Evolutionary conservation across 2,888 invertebrate genomes (phyloP), one percentile per base, ranked within the genome.

Genomic region (Cataglyphis livida): DNA sequence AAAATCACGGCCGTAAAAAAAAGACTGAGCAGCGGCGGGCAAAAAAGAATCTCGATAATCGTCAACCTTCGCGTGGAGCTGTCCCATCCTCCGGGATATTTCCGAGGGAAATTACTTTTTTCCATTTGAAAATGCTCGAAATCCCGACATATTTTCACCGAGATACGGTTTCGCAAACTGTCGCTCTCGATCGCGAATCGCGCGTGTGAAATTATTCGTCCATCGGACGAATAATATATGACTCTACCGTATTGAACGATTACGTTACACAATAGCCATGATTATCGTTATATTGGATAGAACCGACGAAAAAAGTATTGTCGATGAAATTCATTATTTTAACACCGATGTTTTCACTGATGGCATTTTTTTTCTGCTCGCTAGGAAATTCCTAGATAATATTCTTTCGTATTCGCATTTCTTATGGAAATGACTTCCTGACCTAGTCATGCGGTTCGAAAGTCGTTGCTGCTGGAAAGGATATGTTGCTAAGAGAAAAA

Each of bases 171-270:
- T 81, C 71, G 75, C 38, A 44, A 79, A 35, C 85, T 85, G 88
- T 90, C 89, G 64, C 85, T 85, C 85, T 90, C 88, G 85, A 91
- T 91, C 82, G 84, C 84, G 78, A 84, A 28, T 61, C 85, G 87
- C 74, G 76, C 85, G 86, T 84, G 90, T 91, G 85, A 92, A 92
- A 92, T 92, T 91, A 85, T 84, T 75, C 85, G 70, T 83, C 81
- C 83, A 85, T 84, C 86, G 71, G 86, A 65, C 59, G 28, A n/a
- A n/a, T n/a, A n/a, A 25, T 44, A 7, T 38, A 3, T n/a, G 38
- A 70, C 70, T 35, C 68, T 15, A 75, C 6, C 28, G 51, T 32
- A 0, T 44, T 12, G 15, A 59, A 70, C 32, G 48, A 59, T 59
- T 59, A 48, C 21, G 25, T 18, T 18, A 3, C 12, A 61, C n/a